Evolutionary conservation across 2,797 vertebrate species (phyloP), one percentile per base, ranked within the genome.

Genomic region (Paguma larvata): DNA sequence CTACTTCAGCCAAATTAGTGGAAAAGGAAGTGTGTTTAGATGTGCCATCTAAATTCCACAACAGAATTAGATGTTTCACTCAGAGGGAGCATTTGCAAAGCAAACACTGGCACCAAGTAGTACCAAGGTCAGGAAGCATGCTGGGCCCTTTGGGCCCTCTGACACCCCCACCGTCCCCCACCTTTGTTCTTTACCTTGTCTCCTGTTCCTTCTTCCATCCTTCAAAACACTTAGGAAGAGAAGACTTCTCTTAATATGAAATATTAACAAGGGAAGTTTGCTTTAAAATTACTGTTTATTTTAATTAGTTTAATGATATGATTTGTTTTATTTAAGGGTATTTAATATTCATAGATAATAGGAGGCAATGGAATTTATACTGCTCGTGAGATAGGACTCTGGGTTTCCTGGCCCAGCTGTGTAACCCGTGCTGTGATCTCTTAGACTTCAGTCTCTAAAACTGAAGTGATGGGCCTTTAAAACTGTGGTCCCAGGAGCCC

Each of bases 241-340:
- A 46, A 70, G 7, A 65, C 19, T 59, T 79, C 30, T 68, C 59
- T 88, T 91, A 67, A 85, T 70, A 90, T 67, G 63, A 88, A 67
- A 23, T 89, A 73, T 78, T 83, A 67, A 80, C 32, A 62, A 53
- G 7, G 34, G 63, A 65, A 32, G 8, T 86, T 83, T 91, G 27
- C 80, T 32, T 79, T 75, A 46, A 85, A 23, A 15, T 70, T 70
- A 80, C 67, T 89, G 46, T 75, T 95, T 75, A 67, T 48, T 88
- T 92, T 93, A 73, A 59, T 72, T 78, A 59, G 62, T 48, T 92
- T 95, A 65, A 70, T 86, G 88, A 75, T 75, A 46, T 53, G 10
- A n/a, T 30, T 15, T 30, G 18, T 32, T 83, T 93, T 56, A 56
- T 56, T 56, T 59, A 59, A 23, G 56, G 23, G 56, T 23, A 59